Conservation (phyloP, 2,888 invertebrate species). For the Calameuta pallipes region DNA sequence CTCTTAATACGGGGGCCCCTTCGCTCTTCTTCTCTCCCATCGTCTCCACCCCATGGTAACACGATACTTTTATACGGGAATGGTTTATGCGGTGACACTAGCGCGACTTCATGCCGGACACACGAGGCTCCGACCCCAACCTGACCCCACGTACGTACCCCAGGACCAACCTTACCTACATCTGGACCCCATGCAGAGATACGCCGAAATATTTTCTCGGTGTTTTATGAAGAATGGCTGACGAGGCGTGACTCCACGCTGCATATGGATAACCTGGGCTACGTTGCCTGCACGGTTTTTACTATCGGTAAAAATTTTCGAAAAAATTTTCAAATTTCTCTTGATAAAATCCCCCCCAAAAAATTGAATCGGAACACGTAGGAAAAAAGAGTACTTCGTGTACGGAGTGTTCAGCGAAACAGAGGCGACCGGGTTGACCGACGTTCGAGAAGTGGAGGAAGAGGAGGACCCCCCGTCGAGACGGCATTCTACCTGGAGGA, state of each 20-base stretch:
- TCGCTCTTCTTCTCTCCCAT: conserved; percentile 4
- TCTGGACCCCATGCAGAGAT: conserved; percentile 54
- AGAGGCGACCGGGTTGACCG: background rate
- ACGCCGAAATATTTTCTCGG: conserved; percentile 54
- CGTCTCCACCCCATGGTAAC: conserved; percentile 44
- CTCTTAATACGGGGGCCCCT: background rate
- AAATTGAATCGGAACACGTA: background rate
- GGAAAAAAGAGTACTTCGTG: background rate
- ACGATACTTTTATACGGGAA: conserved; percentile 55
- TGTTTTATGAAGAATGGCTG: conserved; percentile 51
- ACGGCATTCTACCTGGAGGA: conserved; percentile 45
- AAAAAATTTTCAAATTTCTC: background rate
- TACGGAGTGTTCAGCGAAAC: background rate
- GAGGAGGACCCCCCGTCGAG: conserved; percentile 40
- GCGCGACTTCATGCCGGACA: conserved; percentile 48
- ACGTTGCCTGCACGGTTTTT: background rate
- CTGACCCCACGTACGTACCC: background rate
- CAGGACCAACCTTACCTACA: conserved; percentile 30
- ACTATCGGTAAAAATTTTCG: background rate
- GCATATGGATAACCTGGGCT: background rate
- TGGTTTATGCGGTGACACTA: conserved; percentile 64
- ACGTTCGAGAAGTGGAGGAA: conserved; percentile 36
- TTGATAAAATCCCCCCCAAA: background rate
- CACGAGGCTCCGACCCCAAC: conserved; percentile 35
- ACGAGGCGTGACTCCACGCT: conserved; percentile 14